phyloP scores from a whole-genome alignment of 2,888 invertebrate species.

The Papilio elwesi region DNA sequence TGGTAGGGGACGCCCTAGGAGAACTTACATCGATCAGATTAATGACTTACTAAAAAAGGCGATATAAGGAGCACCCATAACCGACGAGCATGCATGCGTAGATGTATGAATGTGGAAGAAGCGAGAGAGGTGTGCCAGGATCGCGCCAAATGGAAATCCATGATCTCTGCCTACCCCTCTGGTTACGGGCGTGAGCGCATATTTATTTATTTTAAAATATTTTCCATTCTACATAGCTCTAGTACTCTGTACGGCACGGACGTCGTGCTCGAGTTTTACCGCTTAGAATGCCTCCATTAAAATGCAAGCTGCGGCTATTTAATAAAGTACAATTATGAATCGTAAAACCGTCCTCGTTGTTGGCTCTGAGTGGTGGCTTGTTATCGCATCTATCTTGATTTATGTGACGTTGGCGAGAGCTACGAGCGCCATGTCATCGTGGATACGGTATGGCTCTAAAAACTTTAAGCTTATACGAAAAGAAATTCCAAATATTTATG shows the following conservation, averaged over 20 bases:
- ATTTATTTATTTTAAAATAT: constrained; percentile 1
- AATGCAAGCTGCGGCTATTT: constrained; percentile 75
- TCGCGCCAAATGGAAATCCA: too few relatives aligned
- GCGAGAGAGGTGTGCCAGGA: too few relatives aligned
- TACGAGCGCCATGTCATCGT: constrained; percentile 41
- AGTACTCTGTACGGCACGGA: constrained; percentile 31
- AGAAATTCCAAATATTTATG: neutral
- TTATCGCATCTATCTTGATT: constrained; percentile 82
- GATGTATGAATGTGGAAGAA: too few relatives aligned
- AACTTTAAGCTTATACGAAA: too few relatives aligned
- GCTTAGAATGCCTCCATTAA: constrained; percentile 70
- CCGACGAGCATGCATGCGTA: too few relatives aligned
- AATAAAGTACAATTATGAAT: constrained; percentile 83
- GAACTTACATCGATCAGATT: too few relatives aligned
- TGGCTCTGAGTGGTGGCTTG: constrained; percentile 77
- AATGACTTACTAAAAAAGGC: too few relatives aligned
- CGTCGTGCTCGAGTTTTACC: constrained; percentile 48
- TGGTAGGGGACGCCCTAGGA: too few relatives aligned
- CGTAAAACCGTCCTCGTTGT: constrained; percentile 80
- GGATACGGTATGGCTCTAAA: constrained; percentile 46
- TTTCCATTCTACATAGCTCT: neutral
- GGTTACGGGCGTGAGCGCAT: too few relatives aligned
- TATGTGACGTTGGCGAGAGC: constrained; percentile 64
- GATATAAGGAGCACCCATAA: too few relatives aligned
- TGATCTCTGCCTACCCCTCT: too few relatives aligned